Percentiles rank a stretch among this genome's conserved stretches.
These are phyloP conservation scores for Hippolais icterina DNA, from an alignment of 2,113 vertebrate genomes.

Conservation along the genomic window DNA sequence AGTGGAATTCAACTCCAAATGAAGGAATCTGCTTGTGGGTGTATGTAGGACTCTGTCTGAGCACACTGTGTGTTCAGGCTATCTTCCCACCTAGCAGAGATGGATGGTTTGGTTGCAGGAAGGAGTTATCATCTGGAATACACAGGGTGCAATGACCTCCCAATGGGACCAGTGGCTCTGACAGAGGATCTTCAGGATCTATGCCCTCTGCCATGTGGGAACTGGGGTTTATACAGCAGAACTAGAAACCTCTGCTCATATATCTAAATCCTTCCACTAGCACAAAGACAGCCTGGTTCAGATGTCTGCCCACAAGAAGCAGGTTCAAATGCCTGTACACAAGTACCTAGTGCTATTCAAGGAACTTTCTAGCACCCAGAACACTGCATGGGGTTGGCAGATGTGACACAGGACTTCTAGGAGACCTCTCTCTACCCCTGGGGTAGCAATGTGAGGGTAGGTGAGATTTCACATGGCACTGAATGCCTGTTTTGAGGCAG, in stretches of 20 bases:
- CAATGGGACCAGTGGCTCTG: accelerated
- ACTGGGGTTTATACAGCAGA: neutral
- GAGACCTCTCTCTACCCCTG: neutral
- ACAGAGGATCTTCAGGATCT: neutral
- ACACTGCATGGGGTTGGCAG: neutral
- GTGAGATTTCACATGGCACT: accelerated
- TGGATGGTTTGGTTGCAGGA: neutral
- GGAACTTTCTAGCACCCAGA: neutral
- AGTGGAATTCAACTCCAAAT: neutral
- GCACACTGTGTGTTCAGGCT: neutral
- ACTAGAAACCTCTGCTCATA: neutral
- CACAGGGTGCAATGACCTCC: neutral
- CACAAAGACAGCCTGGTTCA: neutral
- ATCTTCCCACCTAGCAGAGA: neutral
- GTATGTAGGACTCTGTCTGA: neutral
- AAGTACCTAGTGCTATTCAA: neutral
- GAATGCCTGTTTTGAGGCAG: neutral
- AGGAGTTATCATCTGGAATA: neutral
- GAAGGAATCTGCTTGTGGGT: neutral
- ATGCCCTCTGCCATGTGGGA: neutral
- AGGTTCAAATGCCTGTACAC: neutral
- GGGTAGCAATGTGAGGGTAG: neutral
- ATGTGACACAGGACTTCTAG: neutral
- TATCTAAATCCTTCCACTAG: neutral
- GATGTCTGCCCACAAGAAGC: neutral